These are phyloP conservation scores for Hypothenemus hampei DNA, from an alignment of 1,140 invertebrate species.

Conservation along the genomic window DNA sequence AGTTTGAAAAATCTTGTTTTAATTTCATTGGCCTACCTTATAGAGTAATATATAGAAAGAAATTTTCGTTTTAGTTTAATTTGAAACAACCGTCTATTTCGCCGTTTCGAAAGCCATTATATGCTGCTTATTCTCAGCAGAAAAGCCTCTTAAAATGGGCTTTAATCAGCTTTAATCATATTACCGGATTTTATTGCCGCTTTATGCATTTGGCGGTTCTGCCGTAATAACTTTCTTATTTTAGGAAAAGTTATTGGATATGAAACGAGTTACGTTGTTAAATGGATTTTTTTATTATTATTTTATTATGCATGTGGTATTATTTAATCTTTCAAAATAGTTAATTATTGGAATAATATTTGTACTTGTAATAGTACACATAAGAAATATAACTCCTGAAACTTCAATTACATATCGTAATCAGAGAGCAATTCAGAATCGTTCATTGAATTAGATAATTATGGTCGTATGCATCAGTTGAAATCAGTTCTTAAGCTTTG, in stretches of 20 bases:
- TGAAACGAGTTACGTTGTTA: no score
- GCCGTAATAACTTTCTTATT: no score
- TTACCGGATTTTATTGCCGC: neutral
- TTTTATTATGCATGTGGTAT: neutral
- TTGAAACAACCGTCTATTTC: neutral
- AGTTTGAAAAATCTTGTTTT: no score
- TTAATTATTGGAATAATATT: neutral
- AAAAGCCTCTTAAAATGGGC: neutral
- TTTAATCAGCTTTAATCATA: conserved; percentile 7
- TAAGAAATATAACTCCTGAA: neutral
- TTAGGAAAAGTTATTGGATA: no score
- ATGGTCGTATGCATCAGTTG: no score
- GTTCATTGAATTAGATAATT: no score
- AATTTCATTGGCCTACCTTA: no score
- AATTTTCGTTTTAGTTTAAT: neutral
- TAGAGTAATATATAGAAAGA: no score
- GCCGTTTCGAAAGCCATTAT: conserved; percentile 7
- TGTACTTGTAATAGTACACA: neutral
- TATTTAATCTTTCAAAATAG: neutral
- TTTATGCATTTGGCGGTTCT: neutral
- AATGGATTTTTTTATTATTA: neutral
- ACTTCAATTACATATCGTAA: no score
- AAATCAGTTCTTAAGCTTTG: no score
- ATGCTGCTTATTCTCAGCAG: conserved; percentile 1
- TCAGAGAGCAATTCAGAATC: no score